Evolutionary conservation across 2,888 invertebrate species (phyloP), one percentile per base, ranked within the genome.

Genomic region (Anthophora plumipes): DNA sequence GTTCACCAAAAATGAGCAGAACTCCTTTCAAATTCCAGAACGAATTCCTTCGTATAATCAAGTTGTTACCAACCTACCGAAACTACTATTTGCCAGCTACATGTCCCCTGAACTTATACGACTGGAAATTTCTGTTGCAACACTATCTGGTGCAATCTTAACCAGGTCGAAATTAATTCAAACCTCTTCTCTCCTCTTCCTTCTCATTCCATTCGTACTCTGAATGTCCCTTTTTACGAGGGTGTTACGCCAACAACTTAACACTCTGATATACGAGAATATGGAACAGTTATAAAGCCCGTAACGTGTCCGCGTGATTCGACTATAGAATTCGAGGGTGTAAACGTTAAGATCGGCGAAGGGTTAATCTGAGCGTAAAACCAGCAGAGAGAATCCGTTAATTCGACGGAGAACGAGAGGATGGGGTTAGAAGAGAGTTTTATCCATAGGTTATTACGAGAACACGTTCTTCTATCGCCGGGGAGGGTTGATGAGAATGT

Each of bases 381-480:
- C 50, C 31, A 4, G 72, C n/a, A 17, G 50, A 48, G 14, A n/a
- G 12, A n/a, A n/a, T 14, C 67, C 41, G 48, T 31, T 57, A 55
- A 55, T 54, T 8, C 48, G 37, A n/a, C 7, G 9, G 17, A 4
- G 31, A 8, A 11, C 46, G 14, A 14, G 9, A 52, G 31, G 37
- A 46, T 9, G 8, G 12, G 12, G 8, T n/a, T n/a, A n/a, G 4
- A 48, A 8, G 20, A 39, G 46, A 48, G n/a, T 50, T 57, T 77
- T 55, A 48, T 75, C 54, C 54, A 48, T 61, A 57, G 52, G 52
- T 75, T 63, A 75, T 74, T 63, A 66, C 67, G 61, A 12, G 77
- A 76, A 57, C 71, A 43, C 64, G 63, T 67, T 67, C 57, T 46
- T 55, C 55, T 57, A 31, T 46, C 25, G 70, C 25, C 39, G 22